Evolutionary conservation across 2,113 vertebrate genomes (phyloP), one percentile per base, ranked within the genome.

Genomic region (Sinocyclocheilus anophthalmus): DNA sequence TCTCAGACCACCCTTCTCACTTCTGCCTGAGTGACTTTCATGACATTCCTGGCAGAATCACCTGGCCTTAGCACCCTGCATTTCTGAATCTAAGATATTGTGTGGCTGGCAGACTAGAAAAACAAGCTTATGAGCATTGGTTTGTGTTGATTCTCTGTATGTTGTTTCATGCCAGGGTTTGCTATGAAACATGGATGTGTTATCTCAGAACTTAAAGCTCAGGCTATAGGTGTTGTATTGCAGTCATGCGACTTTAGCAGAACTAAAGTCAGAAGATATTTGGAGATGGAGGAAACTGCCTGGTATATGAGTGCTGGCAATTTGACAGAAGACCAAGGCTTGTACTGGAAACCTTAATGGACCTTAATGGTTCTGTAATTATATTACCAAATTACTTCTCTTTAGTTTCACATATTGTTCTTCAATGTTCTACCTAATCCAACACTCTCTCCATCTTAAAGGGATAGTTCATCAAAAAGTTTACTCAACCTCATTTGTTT

Each of bases 41-140:
- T 87, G 86, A 85, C 57, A 53, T 84, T 48, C 70, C 69, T 33
- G 37, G 26, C 8, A 26, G 81, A 84, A 84, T 84, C 75, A 87
- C 86, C 61, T 84, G 37, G 65, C 39, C 65, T 72, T 72, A 72
- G 9, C 48, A 67, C 76, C 12, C 48, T 39, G 33, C 9, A 9
- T 73, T 61, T 45, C 39, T 67, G 39, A 65, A 69, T 81, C n/a
- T 13, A 42, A 63, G 7, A 63, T 5, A 24, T 81, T 81, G 20
- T 81, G 22, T 39, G 53, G n/a, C 13, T n/a, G n/a, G 11, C n/a
- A 79, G 33, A 79, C 33, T n/a, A 61, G 53, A 48, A 73, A 79
- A 81, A 65, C 22, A 65, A 63, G 39, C 39, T 48, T 16, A 16
- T n/a, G n/a, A 76, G 45, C 73, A 50, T 42, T 48, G 11, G 42